Percentiles rank a stretch among this genome's conserved stretches.
Conservation (phyloP, 2,113 vertebrate species). For the Macrotis lagotis region DNA sequence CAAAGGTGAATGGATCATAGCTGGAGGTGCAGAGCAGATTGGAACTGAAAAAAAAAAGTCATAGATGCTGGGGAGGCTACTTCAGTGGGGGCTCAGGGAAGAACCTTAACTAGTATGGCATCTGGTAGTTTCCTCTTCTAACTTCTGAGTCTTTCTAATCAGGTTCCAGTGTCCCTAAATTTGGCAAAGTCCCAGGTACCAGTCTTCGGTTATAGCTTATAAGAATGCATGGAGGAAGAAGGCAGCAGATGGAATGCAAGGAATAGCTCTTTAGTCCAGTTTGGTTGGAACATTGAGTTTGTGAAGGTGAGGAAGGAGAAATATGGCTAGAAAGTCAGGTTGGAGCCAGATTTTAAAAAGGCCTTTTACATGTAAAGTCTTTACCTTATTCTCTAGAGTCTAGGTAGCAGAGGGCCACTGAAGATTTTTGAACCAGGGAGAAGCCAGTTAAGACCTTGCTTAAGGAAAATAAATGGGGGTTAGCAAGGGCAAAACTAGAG, state of each 20-base stretch:
- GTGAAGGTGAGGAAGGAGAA: not conserved
- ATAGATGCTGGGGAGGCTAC: not conserved
- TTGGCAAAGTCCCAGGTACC: not conserved
- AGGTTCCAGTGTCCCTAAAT: not conserved
- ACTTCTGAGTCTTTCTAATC: not conserved
- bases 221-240: not conserved
- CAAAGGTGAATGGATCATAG: not conserved
- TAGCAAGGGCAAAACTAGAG: not conserved
- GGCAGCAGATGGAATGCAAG: not conserved
- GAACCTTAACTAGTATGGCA: not conserved
- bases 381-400: not conserved
- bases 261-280: not conserved
- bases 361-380: not conserved
- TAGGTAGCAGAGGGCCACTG: not conserved
- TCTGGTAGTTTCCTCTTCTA: not conserved
- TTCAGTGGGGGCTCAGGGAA: not conserved
- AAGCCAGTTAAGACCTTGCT: not conserved
- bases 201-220: not conserved
- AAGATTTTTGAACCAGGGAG: not conserved
- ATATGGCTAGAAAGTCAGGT: not conserved
- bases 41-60: not conserved
- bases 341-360: not conserved
- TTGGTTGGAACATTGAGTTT: not conserved
- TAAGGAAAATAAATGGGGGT: not conserved
- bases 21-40: not conserved